phyloP scores from a whole-genome alignment of 2,888 invertebrate genomes.

The Cerastis leucographa region DNA sequence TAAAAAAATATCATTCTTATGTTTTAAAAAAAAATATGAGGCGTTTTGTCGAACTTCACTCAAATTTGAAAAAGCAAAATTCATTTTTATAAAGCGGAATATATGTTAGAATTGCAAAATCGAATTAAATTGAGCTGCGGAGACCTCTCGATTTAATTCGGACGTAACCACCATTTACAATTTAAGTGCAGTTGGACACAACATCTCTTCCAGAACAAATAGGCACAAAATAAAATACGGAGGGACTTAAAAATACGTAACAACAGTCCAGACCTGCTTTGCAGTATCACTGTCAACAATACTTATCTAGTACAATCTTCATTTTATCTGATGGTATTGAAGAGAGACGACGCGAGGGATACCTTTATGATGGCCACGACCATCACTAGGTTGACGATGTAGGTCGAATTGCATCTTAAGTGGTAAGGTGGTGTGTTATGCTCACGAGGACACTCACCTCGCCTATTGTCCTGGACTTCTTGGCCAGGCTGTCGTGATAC shows the following conservation, averaged over 20 bases:
- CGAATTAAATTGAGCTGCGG: conserved; percentile 75
- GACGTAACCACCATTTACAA: conserved; percentile 87
- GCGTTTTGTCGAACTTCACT: conserved; percentile 90
- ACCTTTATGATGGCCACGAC: conserved; percentile 89
- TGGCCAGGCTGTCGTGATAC: conserved; percentile 88
- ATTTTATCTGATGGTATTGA: conserved; percentile 90
- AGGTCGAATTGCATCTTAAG: conserved; percentile 91
- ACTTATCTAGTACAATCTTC: conserved; percentile 85
- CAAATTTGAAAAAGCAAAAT: conserved; percentile 85
- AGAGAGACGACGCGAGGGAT: conserved; percentile 88
- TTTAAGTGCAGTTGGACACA: conserved; percentile 91
- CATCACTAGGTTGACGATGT: conserved; percentile 90
- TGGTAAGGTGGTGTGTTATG: conserved; percentile 89
- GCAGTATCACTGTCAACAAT: conserved; percentile 89
- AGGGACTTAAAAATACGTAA: conserved; percentile 90
- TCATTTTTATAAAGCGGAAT: conserved; percentile 76
- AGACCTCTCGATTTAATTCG: conserved; percentile 73
- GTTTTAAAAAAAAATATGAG: conserved; percentile 66
- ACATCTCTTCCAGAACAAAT: conserved; percentile 82
- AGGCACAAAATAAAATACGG: conserved; percentile 76
- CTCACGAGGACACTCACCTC: conserved; percentile 90
- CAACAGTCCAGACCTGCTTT: conserved; percentile 89
- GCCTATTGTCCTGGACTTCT: conserved; percentile 87
- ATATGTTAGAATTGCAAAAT: conserved; percentile 76
- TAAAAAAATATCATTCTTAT: conserved; percentile 54